These are phyloP conservation scores for Melanargia galathea DNA, from an alignment of 2,888 invertebrate species.

Conservation along the genomic window DNA sequence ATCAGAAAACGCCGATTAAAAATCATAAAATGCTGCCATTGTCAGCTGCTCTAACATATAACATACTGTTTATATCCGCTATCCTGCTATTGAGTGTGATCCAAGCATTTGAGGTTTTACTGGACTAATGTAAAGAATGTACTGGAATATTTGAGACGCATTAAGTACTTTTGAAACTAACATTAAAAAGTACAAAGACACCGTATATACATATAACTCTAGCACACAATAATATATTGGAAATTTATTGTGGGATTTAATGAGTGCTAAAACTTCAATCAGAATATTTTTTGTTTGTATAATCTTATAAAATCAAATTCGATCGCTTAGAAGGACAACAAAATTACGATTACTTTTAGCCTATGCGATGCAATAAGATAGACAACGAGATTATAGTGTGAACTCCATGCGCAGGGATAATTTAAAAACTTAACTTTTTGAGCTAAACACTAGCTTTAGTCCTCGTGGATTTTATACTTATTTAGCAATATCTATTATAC, in stretches of 20 bases:
- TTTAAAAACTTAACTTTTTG: not conserved
- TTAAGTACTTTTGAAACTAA: conserved; percentile 32
- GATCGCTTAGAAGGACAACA: not conserved
- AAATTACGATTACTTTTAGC: not conserved
- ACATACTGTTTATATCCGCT: too few relatives aligned
- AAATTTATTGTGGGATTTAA: conserved; percentile 48
- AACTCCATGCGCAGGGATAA: not conserved
- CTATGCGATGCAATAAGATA: not conserved
- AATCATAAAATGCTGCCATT: too few relatives aligned
- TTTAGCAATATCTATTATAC: too few relatives aligned
- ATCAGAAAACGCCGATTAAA: too few relatives aligned
- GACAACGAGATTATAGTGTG: not conserved
- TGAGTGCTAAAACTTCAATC: conserved; percentile 26
- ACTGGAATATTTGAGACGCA: conserved; percentile 22
- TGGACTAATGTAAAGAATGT: conserved; percentile 1
- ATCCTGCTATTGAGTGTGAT: too few relatives aligned
- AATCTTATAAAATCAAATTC: not conserved
- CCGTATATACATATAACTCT: conserved; percentile 42
- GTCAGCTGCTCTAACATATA: too few relatives aligned
- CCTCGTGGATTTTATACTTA: too few relatives aligned
- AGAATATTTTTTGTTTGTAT: not conserved
- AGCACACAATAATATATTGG: conserved; percentile 43
- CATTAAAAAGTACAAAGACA: conserved; percentile 30
- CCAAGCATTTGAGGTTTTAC: too few relatives aligned
- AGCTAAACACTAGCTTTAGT: too few relatives aligned